These are phyloP conservation scores for Sepiola atlantica DNA, from an alignment of 2,888 invertebrate species.

Conservation along the genomic window DNA sequence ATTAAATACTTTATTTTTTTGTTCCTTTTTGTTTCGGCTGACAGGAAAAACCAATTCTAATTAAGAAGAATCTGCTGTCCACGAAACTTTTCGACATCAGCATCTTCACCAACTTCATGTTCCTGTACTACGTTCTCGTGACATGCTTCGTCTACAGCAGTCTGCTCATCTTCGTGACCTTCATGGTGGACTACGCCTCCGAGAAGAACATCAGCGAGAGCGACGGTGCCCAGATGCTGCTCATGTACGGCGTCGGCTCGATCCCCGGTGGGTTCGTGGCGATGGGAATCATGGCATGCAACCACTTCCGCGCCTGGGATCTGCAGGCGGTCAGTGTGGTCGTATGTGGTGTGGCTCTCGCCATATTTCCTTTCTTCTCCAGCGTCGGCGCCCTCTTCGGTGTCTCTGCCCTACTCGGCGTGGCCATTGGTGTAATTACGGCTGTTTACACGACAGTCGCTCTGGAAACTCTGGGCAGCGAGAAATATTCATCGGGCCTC, in stretches of 20 bases:
- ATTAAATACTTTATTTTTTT: neutral
- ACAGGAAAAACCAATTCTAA: slow-evolving; percentile 37
- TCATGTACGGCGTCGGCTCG: slow-evolving; percentile 36
- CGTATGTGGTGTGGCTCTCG: neutral
- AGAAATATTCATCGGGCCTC: slow-evolving; percentile 38
- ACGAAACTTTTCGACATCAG: neutral
- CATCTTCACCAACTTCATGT: neutral
- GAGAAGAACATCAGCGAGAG: neutral
- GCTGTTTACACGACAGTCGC: slow-evolving; percentile 37
- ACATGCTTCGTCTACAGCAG: slow-evolving; percentile 41
- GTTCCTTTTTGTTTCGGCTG: neutral
- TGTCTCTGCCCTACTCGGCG: neutral
- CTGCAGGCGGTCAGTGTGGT: slow-evolving; percentile 23
- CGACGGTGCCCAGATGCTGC: slow-evolving; percentile 23
- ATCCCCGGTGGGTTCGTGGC: slow-evolving; percentile 37
- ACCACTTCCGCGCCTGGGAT: neutral
- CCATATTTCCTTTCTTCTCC: slow-evolving; percentile 23
- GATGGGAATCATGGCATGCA: slow-evolving; percentile 24
- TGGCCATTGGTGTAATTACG: neutral
- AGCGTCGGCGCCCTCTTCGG: neutral
- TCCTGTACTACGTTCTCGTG: neutral
- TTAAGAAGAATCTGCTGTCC: neutral
- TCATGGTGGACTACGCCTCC: slow-evolving; percentile 32
- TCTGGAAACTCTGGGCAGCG: slow-evolving; percentile 11
- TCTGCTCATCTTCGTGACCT: slow-evolving; percentile 25